Conservation (phyloP, 2,113 vertebrate species). For the Ochotona curzoniae region DNA sequence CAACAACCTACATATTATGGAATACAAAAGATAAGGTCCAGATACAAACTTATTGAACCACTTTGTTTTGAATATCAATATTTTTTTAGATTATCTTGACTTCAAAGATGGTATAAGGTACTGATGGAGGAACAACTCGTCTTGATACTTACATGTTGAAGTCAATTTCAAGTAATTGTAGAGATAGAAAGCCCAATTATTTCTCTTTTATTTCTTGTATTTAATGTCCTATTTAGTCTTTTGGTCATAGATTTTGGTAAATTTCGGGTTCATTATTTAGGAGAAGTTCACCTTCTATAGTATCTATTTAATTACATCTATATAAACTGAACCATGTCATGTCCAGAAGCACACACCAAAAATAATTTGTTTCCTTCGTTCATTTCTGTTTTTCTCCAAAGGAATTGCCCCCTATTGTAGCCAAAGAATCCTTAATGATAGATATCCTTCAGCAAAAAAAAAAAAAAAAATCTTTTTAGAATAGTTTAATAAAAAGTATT, state of each 20-base stretch:
- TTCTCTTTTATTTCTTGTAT: neutral
- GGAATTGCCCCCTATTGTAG: neutral
- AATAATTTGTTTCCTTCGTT: neutral
- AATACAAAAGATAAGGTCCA: neutral
- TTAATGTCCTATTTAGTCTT: neutral
- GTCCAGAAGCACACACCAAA: neutral
- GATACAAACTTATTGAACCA: neutral
- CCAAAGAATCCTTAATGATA: neutral
- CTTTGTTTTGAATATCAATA: neutral
- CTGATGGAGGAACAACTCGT: neutral
- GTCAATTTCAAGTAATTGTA: neutral
- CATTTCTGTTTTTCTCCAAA: constrained; percentile 13
- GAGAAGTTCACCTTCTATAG: neutral
- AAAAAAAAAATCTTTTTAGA: neutral
- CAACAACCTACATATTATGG: neutral
- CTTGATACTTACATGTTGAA: neutral
- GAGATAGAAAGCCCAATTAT: neutral
- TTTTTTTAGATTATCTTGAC: neutral
- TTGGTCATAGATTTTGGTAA: neutral
- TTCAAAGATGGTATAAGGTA: neutral
- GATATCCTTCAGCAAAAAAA: neutral
- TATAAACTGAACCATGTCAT: neutral
- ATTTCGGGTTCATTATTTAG: neutral
- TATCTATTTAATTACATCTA: neutral
- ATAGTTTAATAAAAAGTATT: neutral